Evolutionary conservation across 1,140 invertebrate genomes (phyloP).

Genomic region (Drosophila auraria): DNA sequence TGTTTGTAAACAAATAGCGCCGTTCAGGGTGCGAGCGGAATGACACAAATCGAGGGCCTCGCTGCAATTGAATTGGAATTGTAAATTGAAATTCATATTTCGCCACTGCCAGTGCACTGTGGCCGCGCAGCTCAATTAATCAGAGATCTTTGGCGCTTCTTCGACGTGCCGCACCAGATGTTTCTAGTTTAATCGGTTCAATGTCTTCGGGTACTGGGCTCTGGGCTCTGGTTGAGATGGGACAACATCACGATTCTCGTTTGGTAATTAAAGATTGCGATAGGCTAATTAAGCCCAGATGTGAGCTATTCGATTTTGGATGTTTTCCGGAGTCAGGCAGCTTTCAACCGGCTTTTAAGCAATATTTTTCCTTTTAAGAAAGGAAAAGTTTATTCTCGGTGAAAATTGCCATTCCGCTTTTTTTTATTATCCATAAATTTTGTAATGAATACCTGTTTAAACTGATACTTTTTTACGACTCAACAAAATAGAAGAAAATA

Average conservation of each 20-base stretch:
- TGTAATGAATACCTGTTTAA: no score
- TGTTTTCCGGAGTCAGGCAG: not conserved
- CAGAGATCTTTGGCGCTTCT: constrained; percentile 51
- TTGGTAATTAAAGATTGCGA: constrained; percentile 47
- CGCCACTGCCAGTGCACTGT: constrained; percentile 33
- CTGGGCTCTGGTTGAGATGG: constrained; percentile 32
- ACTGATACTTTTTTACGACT: no score
- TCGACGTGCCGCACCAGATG: constrained; percentile 58
- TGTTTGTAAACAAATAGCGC: constrained; percentile 47
- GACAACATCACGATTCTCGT: constrained; percentile 37
- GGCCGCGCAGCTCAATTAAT: constrained; percentile 58
- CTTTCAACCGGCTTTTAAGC: not conserved
- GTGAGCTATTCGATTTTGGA: constrained; percentile 11
- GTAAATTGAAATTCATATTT: constrained; percentile 36
- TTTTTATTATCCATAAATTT: not conserved
- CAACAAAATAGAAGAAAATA: no score
- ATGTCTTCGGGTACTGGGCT: constrained; percentile 53
- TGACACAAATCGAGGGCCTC: constrained; percentile 48
- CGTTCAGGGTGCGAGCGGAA: constrained; percentile 6
- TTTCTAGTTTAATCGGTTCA: constrained; percentile 70
- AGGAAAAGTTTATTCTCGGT: no score
- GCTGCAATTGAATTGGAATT: constrained; percentile 61
- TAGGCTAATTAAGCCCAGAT: constrained; percentile 24
- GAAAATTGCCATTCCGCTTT: not conserved
- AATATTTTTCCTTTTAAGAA: not conserved